Conservation (phyloP, 2,113 vertebrate genomes). For the Ceyx melanurus region DNA sequence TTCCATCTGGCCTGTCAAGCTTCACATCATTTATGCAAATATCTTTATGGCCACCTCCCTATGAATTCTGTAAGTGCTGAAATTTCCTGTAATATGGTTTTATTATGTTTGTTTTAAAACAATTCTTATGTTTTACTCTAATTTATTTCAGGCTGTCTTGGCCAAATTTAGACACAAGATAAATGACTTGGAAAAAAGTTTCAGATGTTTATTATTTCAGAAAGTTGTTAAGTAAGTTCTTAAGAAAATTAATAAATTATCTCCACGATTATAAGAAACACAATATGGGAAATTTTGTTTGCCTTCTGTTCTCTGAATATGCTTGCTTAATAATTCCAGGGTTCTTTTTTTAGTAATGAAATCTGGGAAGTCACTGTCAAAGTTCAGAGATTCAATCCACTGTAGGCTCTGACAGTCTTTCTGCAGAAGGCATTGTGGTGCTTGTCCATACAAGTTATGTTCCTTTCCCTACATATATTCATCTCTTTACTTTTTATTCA, state of each 20-base stretch:
- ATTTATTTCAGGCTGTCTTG: background rate
- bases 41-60: background rate
- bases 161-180: background rate
- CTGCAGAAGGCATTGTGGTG: background rate
- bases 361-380: background rate
- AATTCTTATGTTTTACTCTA: background rate
- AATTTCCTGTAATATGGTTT: background rate
- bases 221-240: background rate
- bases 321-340: background rate
- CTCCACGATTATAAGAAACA: background rate
- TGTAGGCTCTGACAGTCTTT: background rate
- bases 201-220: background rate
- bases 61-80: background rate
- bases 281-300: background rate
- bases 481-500: background rate
- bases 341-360: background rate
- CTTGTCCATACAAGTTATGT: background rate
- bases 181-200: background rate
- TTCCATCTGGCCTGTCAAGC: background rate
- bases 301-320: background rate
- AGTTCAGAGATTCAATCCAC: background rate
- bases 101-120: background rate
- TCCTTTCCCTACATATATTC: background rate
- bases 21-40: background rate
- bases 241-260: background rate